Conservation (phyloP, 2,113 vertebrate genomes). For the Delphinus delphis region DNA sequence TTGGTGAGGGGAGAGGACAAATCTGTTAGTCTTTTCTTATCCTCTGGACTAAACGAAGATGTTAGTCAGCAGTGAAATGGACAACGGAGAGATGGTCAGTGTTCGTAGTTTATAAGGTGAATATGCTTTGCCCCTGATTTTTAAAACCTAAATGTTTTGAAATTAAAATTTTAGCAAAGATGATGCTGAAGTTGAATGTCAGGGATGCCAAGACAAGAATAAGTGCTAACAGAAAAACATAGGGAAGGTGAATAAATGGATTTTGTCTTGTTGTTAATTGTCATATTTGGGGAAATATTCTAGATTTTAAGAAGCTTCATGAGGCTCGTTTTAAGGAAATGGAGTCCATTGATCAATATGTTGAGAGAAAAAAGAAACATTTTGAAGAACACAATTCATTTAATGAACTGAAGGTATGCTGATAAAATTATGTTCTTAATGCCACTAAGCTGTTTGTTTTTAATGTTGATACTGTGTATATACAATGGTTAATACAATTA, state of each 20-base stretch:
- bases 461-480: neutral
- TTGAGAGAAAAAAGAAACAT: constrained; percentile 89
- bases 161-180: constrained; percentile 41
- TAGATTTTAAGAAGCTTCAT: constrained; percentile 96
- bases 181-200: constrained; percentile 41
- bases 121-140: neutral
- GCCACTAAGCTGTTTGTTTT: neutral
- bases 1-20: neutral
- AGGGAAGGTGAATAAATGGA: neutral
- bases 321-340: constrained; percentile 95
- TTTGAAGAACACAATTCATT: constrained; percentile 82
- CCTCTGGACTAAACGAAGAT: neutral
- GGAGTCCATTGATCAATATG: constrained; percentile 94
- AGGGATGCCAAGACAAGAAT: neutral
- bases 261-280: constrained; percentile 53
- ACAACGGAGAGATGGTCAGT: neutral
- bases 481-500: neutral
- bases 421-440: constrained; percentile 12
- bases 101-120: neutral
- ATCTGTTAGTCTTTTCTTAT: neutral
- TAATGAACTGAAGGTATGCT: constrained; percentile 88
- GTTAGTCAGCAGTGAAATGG: neutral
- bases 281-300: constrained; percentile 42
- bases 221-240: neutral
- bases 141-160: constrained; percentile 34